A percentile compares a stretch with the other conserved stretches of the same genome.
These are phyloP conservation scores for Platycercus adscitus DNA, from an alignment of 2,113 vertebrate genomes.

Conservation along the genomic window DNA sequence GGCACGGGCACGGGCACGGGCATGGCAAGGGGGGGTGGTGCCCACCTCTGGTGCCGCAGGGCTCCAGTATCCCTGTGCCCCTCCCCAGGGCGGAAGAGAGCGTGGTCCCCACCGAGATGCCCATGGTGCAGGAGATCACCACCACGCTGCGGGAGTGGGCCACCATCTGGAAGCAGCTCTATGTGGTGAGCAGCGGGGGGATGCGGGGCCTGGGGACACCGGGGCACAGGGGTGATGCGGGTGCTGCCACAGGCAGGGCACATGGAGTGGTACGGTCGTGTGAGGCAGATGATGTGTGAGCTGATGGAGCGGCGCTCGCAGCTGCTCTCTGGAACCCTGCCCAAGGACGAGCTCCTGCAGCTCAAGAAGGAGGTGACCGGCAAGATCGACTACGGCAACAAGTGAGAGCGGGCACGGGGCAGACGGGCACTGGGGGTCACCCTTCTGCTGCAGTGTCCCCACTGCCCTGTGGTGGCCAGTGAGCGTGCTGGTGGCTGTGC, in stretches of 20 bases:
- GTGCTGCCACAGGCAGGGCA: background rate
- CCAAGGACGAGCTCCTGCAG: constrained; percentile 57
- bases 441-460: background rate
- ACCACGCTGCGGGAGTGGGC: constrained; percentile 69
- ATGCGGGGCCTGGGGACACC: rapidly evolving
- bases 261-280: background rate
- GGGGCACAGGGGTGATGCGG: rapidly evolving
- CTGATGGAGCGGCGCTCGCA: constrained; percentile 65
- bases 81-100: background rate
- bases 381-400: constrained; percentile 69
- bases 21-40: rapidly evolving
- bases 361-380: constrained; percentile 64
- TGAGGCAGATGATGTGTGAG: constrained; percentile 58
- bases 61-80: background rate
- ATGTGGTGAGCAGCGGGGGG: background rate
- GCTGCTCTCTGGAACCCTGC: constrained; percentile 59
- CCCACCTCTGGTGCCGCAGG: rapidly evolving
- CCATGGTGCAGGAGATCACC: constrained; percentile 71
- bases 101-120: background rate
- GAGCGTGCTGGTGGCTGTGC: background rate
- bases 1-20: rapidly evolving
- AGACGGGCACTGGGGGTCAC: background rate
- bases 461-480: background rate
- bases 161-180: constrained; percentile 69
- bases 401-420: background rate